phyloP scores from a whole-genome alignment of 2,888 invertebrate species.

The Thymelicus acteon region DNA sequence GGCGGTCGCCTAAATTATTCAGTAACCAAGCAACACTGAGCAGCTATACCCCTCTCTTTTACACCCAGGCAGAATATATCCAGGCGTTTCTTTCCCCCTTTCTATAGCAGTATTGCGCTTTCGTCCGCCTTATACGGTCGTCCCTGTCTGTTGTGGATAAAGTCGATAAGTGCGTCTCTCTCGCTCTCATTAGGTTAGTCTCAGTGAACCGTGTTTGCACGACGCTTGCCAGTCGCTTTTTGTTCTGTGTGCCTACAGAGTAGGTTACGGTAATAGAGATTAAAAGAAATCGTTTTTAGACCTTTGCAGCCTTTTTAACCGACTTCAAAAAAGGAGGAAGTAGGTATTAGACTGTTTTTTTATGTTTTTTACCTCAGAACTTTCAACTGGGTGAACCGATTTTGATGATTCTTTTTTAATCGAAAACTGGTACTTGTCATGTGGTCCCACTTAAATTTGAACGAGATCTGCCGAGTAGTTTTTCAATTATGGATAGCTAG shows the following conservation, averaged over 20 bases:
- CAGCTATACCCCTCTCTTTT: conserved; percentile 60
- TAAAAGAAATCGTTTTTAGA: background rate
- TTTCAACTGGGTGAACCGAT: no score
- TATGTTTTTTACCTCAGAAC: no score
- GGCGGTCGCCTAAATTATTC: conserved; percentile 80
- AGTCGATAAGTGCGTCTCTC: conserved; percentile 56
- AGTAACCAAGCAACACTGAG: conserved; percentile 74
- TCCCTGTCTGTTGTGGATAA: conserved; percentile 52
- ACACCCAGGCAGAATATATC: conserved; percentile 40
- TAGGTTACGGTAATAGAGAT: conserved; percentile 41
- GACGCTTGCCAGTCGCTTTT: conserved; percentile 79
- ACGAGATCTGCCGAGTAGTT: no score
- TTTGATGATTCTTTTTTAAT: no score
- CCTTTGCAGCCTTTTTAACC: no score
- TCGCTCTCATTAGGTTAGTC: conserved; percentile 83
- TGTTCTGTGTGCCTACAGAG: conserved; percentile 58
- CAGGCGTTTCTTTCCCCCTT: conserved; percentile 51
- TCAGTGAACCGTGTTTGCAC: conserved; percentile 71
- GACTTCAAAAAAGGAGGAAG: no score
- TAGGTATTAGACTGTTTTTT: no score
- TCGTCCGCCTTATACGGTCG: conserved; percentile 73
- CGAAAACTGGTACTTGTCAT: no score
- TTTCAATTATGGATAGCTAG: no score
- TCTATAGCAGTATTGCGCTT: conserved; percentile 77
- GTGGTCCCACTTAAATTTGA: no score